Evolutionary conservation across 2,797 vertebrate species (phyloP), one percentile per base, ranked within the genome.

Genomic region (Loris lydekkerianus): DNA sequence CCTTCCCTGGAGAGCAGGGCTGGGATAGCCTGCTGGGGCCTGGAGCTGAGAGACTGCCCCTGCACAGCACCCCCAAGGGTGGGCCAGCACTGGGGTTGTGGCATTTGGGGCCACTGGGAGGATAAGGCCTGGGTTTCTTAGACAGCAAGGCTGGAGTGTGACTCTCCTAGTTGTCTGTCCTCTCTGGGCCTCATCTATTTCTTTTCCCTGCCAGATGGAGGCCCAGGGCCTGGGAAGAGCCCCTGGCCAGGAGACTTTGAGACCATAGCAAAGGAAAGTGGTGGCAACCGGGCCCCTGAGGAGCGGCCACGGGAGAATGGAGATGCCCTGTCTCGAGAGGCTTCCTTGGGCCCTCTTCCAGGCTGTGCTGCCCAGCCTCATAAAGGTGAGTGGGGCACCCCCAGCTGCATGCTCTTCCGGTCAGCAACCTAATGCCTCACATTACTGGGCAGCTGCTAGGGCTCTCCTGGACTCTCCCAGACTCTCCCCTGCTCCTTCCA

Each of bases 1-100:
- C 99, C 29, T 99, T 99, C 86, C 98, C 98, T 3, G 98, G 98
- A 18, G 98, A 99, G 34, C 96, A 98, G 60, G 98, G 99, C 98
- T 99, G 99, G 99, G 99, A 99, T 97, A 99, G 98, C 97, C 97
- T 99, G 97, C 98, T 99, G 11, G 98, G 99, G 34, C 98, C 98
- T 17, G 98, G 97, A 21, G 88, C 98, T 5, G 99, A 98, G 97
- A 98, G 98, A 89, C 97, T 98, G 76, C 97, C 97, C 65, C 88
- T 98, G 37, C 98, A 98, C 92, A 98, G 97, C 23, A 98, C 98
- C 69, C 97, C 98, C 53, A 98, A 99, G 81, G 99, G 99, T 99
- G 84, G 96, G 96, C 87, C 76, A 40, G 75, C 56, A 63, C n/a
- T n/a, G 15, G 94, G 93, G 76, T 82, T 76, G 58, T 56, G 89